Conservation (phyloP, 2,797 vertebrate genomes). For the Emys orbicularis region DNA sequence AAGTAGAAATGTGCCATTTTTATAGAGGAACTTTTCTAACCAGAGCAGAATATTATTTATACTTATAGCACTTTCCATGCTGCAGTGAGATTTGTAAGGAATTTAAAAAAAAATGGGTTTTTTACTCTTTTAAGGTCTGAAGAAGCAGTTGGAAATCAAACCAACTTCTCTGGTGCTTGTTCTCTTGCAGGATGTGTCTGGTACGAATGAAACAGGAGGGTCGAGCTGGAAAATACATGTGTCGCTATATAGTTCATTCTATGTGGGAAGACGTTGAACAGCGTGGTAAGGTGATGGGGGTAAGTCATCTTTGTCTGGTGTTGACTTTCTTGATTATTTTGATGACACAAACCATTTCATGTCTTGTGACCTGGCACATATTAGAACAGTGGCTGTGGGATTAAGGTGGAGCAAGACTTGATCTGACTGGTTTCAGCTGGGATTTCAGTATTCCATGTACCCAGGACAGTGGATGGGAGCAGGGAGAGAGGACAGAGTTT, state of each 20-base stretch:
- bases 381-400: not conserved
- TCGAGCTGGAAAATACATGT: constrained; percentile 95
- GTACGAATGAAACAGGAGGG: constrained; percentile 97
- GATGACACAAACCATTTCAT: not conserved
- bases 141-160: not conserved
- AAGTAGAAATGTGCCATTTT: not conserved
- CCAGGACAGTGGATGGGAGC: not conserved
- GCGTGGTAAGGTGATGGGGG: constrained; percentile 97
- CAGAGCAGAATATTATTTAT: not conserved
- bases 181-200: constrained; percentile 92
- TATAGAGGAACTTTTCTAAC: not conserved
- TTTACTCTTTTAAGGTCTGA: not conserved
- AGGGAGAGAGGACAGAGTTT: not conserved
- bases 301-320: constrained; percentile 78
- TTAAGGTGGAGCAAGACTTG: not conserved
- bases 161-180: not conserved
- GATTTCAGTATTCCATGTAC: not conserved
- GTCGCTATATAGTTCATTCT: constrained; percentile 94
- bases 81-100: not conserved
- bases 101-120: not conserved
- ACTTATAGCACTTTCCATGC: not conserved
- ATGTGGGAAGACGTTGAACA: constrained; percentile 99
- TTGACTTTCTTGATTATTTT: not conserved
- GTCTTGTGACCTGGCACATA: not conserved
- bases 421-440: not conserved